phyloP scores from a whole-genome alignment of 2,797 vertebrate species.

The Oreochromis mossambicus region DNA sequence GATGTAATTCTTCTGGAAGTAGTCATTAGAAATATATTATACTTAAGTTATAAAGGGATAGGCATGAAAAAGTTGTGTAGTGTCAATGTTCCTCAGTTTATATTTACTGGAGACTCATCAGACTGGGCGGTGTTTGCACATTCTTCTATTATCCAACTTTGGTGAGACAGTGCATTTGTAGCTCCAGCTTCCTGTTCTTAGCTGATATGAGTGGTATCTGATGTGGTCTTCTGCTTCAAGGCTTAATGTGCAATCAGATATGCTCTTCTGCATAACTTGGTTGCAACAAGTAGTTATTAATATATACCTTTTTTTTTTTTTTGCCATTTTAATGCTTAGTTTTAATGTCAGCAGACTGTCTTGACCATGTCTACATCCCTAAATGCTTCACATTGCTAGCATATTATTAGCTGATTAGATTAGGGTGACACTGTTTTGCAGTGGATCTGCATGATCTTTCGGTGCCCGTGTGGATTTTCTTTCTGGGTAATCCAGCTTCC shows the following conservation, averaged over 20 bases:
- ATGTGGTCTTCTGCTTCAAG: neutral
- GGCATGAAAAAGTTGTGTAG: neutral
- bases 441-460: neutral
- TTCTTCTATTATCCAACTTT: neutral
- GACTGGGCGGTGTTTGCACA: neutral
- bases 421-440: neutral
- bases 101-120: neutral
- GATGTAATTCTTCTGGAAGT: neutral
- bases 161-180: neutral
- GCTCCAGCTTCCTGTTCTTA: neutral
- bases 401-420: neutral
- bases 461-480: neutral
- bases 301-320: neutral
- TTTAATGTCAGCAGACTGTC: neutral
- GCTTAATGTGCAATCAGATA: neutral
- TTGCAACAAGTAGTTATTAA: neutral
- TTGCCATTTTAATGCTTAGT: neutral
- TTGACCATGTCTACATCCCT: neutral
- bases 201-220: neutral
- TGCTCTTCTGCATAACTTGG: neutral
- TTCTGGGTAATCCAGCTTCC: neutral
- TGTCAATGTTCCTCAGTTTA: neutral
- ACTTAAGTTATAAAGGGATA: neutral
- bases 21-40: neutral
- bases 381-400: neutral